Conservation (phyloP, 1,140 invertebrate species). For the Battus philenor region DNA sequence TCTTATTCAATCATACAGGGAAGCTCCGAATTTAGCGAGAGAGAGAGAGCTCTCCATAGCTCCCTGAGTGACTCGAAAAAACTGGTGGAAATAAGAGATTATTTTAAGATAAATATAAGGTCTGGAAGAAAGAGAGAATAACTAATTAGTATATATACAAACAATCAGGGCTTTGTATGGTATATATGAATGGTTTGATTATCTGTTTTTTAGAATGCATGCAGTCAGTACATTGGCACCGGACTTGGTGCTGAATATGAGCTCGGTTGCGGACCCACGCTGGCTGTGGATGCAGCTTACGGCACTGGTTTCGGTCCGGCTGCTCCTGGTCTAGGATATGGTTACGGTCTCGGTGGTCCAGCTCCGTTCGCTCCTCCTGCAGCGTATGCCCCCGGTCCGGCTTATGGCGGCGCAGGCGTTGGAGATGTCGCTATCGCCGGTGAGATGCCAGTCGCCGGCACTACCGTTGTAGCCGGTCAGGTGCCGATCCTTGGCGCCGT, state of each 20-base stretch:
- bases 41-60: too few relatives aligned
- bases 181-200: too few relatives aligned
- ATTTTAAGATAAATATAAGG: too few relatives aligned
- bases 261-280: not conserved
- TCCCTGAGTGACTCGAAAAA: too few relatives aligned
- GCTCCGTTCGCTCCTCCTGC: not conserved
- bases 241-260: slow-evolving; percentile 8
- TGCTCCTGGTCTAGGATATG: too few relatives aligned
- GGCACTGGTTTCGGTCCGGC: not conserved
- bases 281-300: not conserved
- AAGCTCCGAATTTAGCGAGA: too few relatives aligned
- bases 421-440: slow-evolving; percentile 39
- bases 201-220: not conserved
- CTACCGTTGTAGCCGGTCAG: slow-evolving; percentile 32
- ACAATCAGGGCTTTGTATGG: too few relatives aligned
- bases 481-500: slow-evolving; percentile 40
- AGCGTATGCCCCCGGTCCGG: slow-evolving; percentile 7
- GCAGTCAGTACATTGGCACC: not conserved
- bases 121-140: too few relatives aligned
- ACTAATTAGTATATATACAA: too few relatives aligned
- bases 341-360: not conserved
- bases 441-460: slow-evolving; percentile 43
- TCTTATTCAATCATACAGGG: too few relatives aligned
- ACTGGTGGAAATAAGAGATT: too few relatives aligned
- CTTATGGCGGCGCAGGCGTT: slow-evolving; percentile 36